Conservation (phyloP, 2,113 vertebrate species). For the Paracanthobrama guichenoti region DNA sequence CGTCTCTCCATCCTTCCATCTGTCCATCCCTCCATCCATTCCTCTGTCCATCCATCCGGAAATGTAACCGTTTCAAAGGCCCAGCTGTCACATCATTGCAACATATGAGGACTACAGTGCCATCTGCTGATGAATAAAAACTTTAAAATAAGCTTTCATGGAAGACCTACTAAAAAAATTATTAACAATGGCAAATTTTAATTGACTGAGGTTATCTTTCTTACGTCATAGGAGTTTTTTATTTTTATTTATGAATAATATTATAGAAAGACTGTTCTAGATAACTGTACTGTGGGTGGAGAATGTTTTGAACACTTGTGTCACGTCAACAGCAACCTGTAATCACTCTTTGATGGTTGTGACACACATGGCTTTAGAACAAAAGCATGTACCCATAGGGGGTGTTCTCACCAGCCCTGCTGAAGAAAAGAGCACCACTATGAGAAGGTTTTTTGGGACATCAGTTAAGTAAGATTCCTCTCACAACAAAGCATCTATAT, state of each 20-base stretch:
- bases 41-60: too few species aligned
- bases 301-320: conserved; percentile 55
- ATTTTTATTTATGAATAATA: neutral
- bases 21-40: accelerated
- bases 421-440: conserved; percentile 49
- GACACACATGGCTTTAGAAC: conserved; percentile 65
- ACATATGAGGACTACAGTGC: too few species aligned
- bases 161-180: too few species aligned
- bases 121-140: too few species aligned
- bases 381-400: conserved; percentile 57
- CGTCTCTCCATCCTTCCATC: too few species aligned
- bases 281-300: conserved; percentile 39
- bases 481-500: neutral
- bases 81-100: too few species aligned
- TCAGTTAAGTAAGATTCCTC: conserved; percentile 46
- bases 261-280: neutral
- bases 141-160: too few species aligned
- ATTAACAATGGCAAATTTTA: too few species aligned
- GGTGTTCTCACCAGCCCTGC: conserved; percentile 68
- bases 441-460: conserved; percentile 52
- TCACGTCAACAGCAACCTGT: conserved; percentile 48
- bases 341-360: conserved; percentile 53
- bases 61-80: too few species aligned
- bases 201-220: neutral
- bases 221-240: neutral